phyloP scores from a whole-genome alignment of 2,797 vertebrate species.

The Chaenodraco wilsoni region DNA sequence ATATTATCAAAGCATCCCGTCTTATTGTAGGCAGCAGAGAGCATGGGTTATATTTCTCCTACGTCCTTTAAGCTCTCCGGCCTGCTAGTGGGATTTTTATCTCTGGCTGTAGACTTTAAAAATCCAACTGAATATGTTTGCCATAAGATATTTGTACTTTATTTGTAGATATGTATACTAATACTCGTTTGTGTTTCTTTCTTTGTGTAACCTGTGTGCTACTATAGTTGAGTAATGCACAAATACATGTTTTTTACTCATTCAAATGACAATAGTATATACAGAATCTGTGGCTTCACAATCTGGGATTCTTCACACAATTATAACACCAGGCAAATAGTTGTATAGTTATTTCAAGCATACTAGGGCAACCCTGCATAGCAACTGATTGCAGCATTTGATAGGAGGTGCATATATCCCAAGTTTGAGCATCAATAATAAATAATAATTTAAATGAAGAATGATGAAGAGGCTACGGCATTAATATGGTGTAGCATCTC shows the following conservation, averaged over 20 bases:
- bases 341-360: background rate
- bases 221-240: background rate
- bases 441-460: background rate
- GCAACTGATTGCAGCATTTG: background rate
- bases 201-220: background rate
- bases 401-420: background rate
- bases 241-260: background rate
- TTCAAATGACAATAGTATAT: background rate
- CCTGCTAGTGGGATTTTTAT: background rate
- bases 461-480: background rate
- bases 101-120: background rate
- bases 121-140: slow-evolving; percentile 8
- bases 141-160: background rate
- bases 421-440: background rate
- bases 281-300: background rate
- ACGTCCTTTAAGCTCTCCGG: background rate
- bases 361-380: background rate
- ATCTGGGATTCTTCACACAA: background rate
- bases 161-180: no score
- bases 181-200: background rate
- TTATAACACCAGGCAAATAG: slow-evolving; percentile 2
- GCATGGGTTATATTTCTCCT: slow-evolving; percentile 8
- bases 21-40: slow-evolving; percentile 5
- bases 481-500: slow-evolving; percentile 50
- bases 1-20: slow-evolving; percentile 36